Conservation (phyloP, 2,113 vertebrate species). For the Pao palembangensis region DNA sequence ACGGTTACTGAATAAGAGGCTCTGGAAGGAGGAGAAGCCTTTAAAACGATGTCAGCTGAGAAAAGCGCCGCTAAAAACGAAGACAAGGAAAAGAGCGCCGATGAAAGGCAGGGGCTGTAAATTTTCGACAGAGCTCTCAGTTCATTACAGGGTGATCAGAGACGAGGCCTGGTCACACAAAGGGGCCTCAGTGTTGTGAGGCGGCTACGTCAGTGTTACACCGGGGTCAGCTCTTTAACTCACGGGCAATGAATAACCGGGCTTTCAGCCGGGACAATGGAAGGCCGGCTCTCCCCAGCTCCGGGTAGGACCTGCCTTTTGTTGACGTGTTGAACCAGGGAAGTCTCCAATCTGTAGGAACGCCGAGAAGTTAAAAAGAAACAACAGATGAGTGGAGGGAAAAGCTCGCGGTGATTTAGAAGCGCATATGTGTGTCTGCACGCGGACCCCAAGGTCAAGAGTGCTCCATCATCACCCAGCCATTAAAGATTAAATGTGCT, state of each 20-base stretch:
- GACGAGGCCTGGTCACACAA: constrained; percentile 79
- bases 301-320: constrained; percentile 59
- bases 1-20: constrained; percentile 51
- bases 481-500: constrained; percentile 64
- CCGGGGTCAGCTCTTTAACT: constrained; percentile 80
- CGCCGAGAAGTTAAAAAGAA: constrained; percentile 54
- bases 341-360: constrained; percentile 76
- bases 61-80: constrained; percentile 72
- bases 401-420: constrained; percentile 34
- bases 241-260: constrained; percentile 69
- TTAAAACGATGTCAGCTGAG: constrained; percentile 65
- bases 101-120: constrained; percentile 79
- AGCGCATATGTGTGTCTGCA: constrained; percentile 9
- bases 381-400: constrained; percentile 45
- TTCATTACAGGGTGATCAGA: constrained; percentile 89
- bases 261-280: constrained; percentile 68
- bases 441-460: constrained; percentile 58
- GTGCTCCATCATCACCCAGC: constrained; percentile 63
- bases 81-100: constrained; percentile 54
- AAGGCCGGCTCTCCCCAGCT: constrained; percentile 56
- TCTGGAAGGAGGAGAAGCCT: constrained; percentile 51
- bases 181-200: constrained; percentile 73
- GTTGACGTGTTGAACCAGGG: constrained; percentile 60
- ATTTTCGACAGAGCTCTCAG: constrained; percentile 88
- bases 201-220: constrained; percentile 76